These are phyloP conservation scores for Toxotes chatareus DNA, from an alignment of 2,113 vertebrate genomes.

Conservation along the genomic window DNA sequence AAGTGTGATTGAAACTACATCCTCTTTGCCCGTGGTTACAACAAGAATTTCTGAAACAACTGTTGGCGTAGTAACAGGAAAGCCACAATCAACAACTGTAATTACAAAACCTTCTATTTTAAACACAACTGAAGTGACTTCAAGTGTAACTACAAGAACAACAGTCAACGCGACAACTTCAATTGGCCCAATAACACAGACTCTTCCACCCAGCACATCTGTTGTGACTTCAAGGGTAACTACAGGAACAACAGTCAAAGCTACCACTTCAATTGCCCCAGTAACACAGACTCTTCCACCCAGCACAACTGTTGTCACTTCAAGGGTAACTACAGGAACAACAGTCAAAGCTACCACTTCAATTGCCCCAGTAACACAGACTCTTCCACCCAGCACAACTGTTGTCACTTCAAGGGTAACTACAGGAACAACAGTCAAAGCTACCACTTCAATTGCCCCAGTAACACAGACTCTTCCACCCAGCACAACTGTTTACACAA, in stretches of 20 bases:
- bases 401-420: background rate
- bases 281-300: background rate
- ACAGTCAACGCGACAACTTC: background rate
- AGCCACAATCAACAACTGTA: no score
- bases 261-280: background rate
- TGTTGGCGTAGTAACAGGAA: no score
- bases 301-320: no score
- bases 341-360: background rate
- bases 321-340: background rate
- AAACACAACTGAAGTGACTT: background rate
- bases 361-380: background rate
- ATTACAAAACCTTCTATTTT: no score
- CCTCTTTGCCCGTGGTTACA: background rate
- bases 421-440: background rate
- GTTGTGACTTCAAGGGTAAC: no score
- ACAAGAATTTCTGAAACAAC: no score
- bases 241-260: background rate
- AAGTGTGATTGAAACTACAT: background rate
- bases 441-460: constrained; percentile 35
- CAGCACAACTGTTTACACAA: background rate
- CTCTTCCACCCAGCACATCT: background rate
- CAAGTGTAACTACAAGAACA: background rate
- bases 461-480: constrained; percentile 58
- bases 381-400: background rate
- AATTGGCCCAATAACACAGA: background rate